Evolutionary conservation across 2,113 vertebrate species (phyloP).

Genomic region (Micromys minutus): DNA sequence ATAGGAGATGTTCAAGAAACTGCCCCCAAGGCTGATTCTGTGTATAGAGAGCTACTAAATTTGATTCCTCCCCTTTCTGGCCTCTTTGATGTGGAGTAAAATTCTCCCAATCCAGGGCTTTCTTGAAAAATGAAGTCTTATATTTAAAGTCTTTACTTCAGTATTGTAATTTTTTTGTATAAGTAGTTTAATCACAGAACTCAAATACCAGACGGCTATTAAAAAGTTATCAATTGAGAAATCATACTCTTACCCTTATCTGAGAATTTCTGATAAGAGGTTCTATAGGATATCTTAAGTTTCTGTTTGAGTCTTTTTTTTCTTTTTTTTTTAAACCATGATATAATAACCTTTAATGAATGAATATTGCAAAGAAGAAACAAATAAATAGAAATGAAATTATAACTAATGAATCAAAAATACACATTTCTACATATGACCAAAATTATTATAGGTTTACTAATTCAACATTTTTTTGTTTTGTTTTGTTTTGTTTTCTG

Average conservation of each 20-base stretch:
- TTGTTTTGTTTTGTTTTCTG: too few relatives aligned
- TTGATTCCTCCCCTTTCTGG: not conserved
- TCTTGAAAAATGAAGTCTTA: not conserved
- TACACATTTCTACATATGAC: too few relatives aligned
- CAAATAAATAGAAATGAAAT: too few relatives aligned
- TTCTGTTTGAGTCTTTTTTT: too few relatives aligned
- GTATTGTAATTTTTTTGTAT: not conserved
- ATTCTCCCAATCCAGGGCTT: not conserved
- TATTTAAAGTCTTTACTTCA: not conserved
- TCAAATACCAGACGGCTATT: conserved; percentile 16
- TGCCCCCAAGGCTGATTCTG: not conserved
- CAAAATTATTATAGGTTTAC: too few relatives aligned
- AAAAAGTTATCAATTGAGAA: not conserved
- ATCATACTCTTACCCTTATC: not conserved
- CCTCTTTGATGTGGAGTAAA: not conserved
- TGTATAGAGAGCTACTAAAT: not conserved
- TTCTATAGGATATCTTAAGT: not conserved
- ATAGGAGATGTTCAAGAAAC: not conserved
- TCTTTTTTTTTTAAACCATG: too few relatives aligned
- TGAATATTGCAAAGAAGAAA: too few relatives aligned
- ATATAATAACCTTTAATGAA: too few relatives aligned
- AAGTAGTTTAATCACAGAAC: not conserved
- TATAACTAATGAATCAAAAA: too few relatives aligned
- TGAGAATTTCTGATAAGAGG: not conserved
- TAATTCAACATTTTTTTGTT: too few relatives aligned